Conservation (phyloP, 2,888 invertebrate genomes). For the Ashinkailepas kermadecensis region DNA sequence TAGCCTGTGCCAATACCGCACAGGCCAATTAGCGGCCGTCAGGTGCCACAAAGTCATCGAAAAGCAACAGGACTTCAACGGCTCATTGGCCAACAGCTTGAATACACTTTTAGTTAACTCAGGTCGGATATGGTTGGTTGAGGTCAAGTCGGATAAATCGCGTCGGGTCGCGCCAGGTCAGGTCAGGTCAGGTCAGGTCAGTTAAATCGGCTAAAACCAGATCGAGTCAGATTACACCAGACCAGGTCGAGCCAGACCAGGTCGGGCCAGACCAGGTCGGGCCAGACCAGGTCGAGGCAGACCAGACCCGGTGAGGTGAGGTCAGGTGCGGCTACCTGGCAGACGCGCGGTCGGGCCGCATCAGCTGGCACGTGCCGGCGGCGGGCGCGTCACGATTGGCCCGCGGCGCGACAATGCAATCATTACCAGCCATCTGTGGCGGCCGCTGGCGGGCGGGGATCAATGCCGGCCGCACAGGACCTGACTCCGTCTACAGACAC, state of each 20-base stretch:
- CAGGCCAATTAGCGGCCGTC: too few relatives aligned
- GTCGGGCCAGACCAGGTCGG: not conserved
- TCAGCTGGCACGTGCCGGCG: not conserved
- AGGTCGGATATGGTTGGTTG: not conserved
- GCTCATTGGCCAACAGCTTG: too few relatives aligned
- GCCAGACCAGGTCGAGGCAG: not conserved
- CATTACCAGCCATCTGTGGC: conserved; percentile 22
- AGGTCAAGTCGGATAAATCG: not conserved
- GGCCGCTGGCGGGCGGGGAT: not conserved
- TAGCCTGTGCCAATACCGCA: too few relatives aligned
- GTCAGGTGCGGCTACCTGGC: too few relatives aligned
- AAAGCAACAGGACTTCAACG: too few relatives aligned
- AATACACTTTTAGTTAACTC: too few relatives aligned
- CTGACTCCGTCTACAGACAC: too few relatives aligned
- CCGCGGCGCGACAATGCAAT: not conserved
- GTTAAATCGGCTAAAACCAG: not conserved
- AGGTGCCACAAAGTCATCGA: too few relatives aligned
- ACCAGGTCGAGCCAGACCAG: too few relatives aligned
- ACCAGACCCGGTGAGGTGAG: not conserved
- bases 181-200: not conserved
- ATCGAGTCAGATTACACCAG: too few relatives aligned
- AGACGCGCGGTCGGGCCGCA: too few relatives aligned
- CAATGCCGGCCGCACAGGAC: not conserved
- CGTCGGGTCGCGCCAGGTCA: not conserved
- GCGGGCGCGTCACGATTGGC: not conserved